phyloP scores from a whole-genome alignment of 1,140 invertebrate species.

The Drosophila azteca region DNA sequence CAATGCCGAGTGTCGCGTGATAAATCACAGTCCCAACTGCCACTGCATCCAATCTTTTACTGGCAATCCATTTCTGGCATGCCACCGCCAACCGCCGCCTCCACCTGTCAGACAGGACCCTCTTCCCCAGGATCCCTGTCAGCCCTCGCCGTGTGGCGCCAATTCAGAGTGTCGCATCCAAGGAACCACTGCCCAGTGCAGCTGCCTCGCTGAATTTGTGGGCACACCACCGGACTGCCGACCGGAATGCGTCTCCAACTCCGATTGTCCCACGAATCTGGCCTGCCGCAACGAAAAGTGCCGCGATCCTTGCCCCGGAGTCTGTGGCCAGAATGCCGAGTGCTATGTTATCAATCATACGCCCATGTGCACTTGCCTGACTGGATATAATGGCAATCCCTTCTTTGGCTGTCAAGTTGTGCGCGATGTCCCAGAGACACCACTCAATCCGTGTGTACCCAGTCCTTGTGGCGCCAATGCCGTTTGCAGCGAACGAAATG shows the following conservation, averaged over 20 bases:
- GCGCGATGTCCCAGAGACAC: slow-evolving; percentile 73
- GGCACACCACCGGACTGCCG: slow-evolving; percentile 86
- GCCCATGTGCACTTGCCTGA: slow-evolving; percentile 87
- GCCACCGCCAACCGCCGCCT: slow-evolving; percentile 87
- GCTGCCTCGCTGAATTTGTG: slow-evolving; percentile 87
- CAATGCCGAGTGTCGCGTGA: slow-evolving; percentile 91
- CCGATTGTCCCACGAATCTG: slow-evolving; percentile 85
- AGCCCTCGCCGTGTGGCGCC: slow-evolving; percentile 90
- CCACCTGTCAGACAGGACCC: slow-evolving; percentile 65
- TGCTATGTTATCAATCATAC: slow-evolving; percentile 88
- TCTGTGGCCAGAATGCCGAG: slow-evolving; percentile 87
- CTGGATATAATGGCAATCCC: slow-evolving; percentile 89
- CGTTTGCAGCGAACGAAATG: slow-evolving; percentile 87
- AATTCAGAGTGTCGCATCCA: slow-evolving; percentile 88
- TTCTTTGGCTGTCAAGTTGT: slow-evolving; percentile 86
- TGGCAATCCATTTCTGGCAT: slow-evolving; percentile 90
- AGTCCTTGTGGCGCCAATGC: slow-evolving; percentile 86
- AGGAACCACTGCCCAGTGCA: slow-evolving; percentile 87
- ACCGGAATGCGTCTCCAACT: slow-evolving; percentile 86
- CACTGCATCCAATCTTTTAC: slow-evolving; percentile 88
- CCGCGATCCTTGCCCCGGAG: slow-evolving; percentile 86
- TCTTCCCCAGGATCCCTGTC: slow-evolving; percentile 85
- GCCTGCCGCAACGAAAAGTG: slow-evolving; percentile 86
- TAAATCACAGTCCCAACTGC: slow-evolving; percentile 91
- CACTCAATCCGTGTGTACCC: slow-evolving; percentile 85